Evolutionary conservation across 53 echinoderm and acorn worm genomes (phyloP), one percentile per base, ranked within the genome.

Genomic region (Stichopus horrens): DNA sequence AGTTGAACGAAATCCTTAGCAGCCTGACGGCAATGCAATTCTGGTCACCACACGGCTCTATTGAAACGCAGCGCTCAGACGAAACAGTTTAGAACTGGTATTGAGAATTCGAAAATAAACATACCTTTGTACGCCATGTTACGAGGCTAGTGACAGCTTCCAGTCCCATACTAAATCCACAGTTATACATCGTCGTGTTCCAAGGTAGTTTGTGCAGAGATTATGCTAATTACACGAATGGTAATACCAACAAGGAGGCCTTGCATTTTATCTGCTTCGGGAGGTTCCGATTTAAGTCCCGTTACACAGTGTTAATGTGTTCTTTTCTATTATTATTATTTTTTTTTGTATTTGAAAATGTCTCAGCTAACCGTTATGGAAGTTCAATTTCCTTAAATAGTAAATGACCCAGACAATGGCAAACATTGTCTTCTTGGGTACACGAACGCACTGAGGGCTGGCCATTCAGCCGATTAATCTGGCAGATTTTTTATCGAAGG

Each of bases 351-450:
- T 13, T 71, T 71, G 71, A 71, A 71, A 71, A 71, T 71, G 71
- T 71, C 71, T 71, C 18, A 18, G 71, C 71, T 18, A 71, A 71
- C 71, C 71, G 18, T 71, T 71, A 71, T 71, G 71, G 71, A n/a
- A 71, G 18, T 71, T n/a, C 5, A 71, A 71, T 20, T 71, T 71
- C 71, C 71, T 71, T 71, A 71, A 71, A 71, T 71, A 71, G 71
- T 71, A 71, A 71, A 71, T 71, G 71, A 71, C 71, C 71, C 71
- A 71, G 71, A 71, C 71, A 71, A 71, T 71, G 71, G 16, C 71
- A 71, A 71, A 71, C 71, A 71, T 71, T 71, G 71, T 71, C 71
- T 71, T 71, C 71, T 71, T 71, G 9, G 11, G 10, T 63, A 63
- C 63, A 7, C 10, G 63, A 63, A 71, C 19, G 19, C 4, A 71